phyloP scores from a whole-genome alignment of 2,797 vertebrate species.

The Danio jaintianensis region DNA sequence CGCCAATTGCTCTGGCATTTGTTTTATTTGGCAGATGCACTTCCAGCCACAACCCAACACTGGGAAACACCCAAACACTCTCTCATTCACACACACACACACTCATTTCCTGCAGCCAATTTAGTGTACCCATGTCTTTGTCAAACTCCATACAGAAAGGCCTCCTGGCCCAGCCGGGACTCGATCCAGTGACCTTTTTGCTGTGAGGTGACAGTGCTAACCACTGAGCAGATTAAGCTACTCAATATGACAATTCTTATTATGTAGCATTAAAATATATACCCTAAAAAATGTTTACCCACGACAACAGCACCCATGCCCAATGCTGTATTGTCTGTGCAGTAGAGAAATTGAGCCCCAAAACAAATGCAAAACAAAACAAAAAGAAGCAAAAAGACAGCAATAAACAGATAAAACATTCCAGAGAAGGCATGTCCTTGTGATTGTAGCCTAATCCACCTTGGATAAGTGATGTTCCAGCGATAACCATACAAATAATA shows the following conservation, averaged over 20 bases:
- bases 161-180: too few relatives aligned
- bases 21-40: too few relatives aligned
- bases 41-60: too few relatives aligned
- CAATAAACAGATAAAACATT: constrained; percentile 41
- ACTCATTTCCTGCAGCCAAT: too few relatives aligned
- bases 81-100: too few relatives aligned
- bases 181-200: too few relatives aligned
- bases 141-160: too few relatives aligned
- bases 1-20: too few relatives aligned
- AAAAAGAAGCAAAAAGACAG: constrained; percentile 3
- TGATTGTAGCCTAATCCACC: constrained; percentile 27
- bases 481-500: constrained; percentile 39
- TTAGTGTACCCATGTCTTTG: too few relatives aligned
- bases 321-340: background rate
- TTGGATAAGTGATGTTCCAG: constrained; percentile 26
- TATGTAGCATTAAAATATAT: background rate
- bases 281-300: background rate
- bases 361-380: constrained; percentile 1
- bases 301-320: background rate
- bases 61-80: too few relatives aligned
- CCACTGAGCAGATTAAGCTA: background rate
- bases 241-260: background rate
- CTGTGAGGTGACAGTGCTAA: too few relatives aligned
- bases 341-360: constrained; percentile 7
- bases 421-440: constrained; percentile 24